Conservation (phyloP, 2,888 invertebrate genomes). For the Sympetrum striolatum region DNA sequence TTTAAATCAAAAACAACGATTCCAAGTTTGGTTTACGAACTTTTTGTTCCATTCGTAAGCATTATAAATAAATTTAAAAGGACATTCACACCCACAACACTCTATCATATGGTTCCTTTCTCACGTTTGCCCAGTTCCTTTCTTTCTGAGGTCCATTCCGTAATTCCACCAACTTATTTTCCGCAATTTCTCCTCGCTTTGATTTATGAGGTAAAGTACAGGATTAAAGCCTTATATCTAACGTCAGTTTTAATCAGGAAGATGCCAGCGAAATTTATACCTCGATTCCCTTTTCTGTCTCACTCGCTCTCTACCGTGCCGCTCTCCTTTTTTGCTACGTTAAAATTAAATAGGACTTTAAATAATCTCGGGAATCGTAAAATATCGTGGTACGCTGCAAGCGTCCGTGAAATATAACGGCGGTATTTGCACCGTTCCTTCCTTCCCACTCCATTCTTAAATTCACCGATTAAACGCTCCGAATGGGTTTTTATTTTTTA, state of each 20-base stretch:
- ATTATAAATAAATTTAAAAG: too few relatives aligned
- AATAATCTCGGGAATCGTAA: neutral
- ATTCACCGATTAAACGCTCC: neutral
- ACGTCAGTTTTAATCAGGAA: slow-evolving; percentile 32
- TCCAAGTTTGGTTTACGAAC: too few relatives aligned
- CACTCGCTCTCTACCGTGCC: neutral
- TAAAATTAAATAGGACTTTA: neutral
- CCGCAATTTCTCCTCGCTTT: neutral
- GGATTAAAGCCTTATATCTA: slow-evolving; percentile 20
- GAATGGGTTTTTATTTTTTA: neutral
- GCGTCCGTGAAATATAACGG: neutral
- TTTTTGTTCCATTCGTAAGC: too few relatives aligned
- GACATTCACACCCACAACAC: too few relatives aligned
- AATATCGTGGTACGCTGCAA: neutral
- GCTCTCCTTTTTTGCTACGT: neutral
- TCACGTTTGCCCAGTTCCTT: neutral
- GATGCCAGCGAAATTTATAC: neutral
- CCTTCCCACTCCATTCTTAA: neutral
- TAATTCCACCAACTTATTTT: neutral
- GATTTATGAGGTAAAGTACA: slow-evolving; percentile 2
- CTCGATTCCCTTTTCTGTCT: neutral
- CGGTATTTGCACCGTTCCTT: neutral
- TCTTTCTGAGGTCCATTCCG: neutral
- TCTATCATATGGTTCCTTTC: neutral
- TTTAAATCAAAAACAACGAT: too few relatives aligned